Evolutionary conservation across 1,140 invertebrate genomes (phyloP), one percentile per base, ranked within the genome.

Genomic region (Hermatobates lingyangjiaoensis): DNA sequence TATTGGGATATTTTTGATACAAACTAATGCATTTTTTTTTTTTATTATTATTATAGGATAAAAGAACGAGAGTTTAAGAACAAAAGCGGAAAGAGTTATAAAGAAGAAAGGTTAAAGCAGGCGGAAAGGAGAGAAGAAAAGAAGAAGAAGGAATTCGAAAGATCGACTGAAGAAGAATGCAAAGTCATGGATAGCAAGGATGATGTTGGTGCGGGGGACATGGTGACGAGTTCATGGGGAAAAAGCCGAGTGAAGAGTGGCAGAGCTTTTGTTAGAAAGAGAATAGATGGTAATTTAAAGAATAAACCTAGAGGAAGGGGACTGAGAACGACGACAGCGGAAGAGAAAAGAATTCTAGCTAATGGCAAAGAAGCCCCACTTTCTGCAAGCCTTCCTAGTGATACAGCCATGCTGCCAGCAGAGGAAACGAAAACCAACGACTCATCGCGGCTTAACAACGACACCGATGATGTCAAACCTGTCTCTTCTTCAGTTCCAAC

Each of bases 251-350:
- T n/a, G 2, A 24, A 50, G 24, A 25, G 26, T 28, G 51, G n/a
- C n/a, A 42, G 27, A 15, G 14, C 26, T 23, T 44, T 27, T 12
- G 38, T 20, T 23, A 27, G 27, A 14, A 68, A n/a, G 58, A 66
- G 21, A 59, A 68, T 40, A 27, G 47, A 42, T 27, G 28, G 28
- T 34, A 54, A 64, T 48, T 63, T 61, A 38, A 66, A 69, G 0
- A 63, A 68, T 2, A 69, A 65, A 51, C 54, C 60, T 10, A 56
- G 62, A 26, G 64, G 68, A 1, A 70, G 67, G 56, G 23, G 58
- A n/a, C 24, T 50, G 0, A n/a, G n/a, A n/a, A n/a, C n/a, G n/a
- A 46, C 23, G 45, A 46, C 0, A 67, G 67, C 46, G 20, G 57
- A n/a, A 46, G 57, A 25, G 54, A 50, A 25, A 68, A 68, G 52